phyloP scores from a whole-genome alignment of 2,888 invertebrate genomes.

The Thereva unica region DNA sequence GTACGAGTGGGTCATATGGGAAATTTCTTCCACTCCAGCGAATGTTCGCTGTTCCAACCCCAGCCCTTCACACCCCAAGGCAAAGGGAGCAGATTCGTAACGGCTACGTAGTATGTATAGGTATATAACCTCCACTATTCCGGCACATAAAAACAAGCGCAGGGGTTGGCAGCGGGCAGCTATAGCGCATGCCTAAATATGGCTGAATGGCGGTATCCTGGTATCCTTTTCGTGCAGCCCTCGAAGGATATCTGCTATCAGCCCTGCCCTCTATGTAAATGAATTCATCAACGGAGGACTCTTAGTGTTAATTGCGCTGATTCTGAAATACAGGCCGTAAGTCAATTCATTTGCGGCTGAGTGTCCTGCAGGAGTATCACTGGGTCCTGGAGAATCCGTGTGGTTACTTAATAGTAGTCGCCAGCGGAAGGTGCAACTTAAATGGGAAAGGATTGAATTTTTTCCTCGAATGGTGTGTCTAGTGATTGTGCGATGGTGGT shows the following conservation, averaged over 20 bases:
- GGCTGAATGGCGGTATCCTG: conserved; percentile 33
- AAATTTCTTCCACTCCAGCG: neutral
- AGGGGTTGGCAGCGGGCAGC: neutral
- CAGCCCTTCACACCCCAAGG: conserved; percentile 3
- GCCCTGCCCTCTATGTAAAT: conserved; percentile 37
- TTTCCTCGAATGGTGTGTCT: conserved; percentile 16
- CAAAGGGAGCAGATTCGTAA: neutral
- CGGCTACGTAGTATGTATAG: conserved; percentile 5
- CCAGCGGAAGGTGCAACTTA: conserved; percentile 12
- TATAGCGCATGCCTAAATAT: conserved; percentile 33
- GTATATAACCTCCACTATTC: neutral
- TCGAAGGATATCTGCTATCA: neutral
- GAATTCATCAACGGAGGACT: conserved; percentile 40
- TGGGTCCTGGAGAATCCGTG: conserved; percentile 11
- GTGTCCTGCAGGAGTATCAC: conserved; percentile 29
- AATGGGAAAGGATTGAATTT: conserved; percentile 28
- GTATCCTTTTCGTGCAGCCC: conserved; percentile 2
- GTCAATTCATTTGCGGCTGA: conserved; percentile 40
- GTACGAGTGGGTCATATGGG: conserved; percentile 24
- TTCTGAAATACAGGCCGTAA: conserved; percentile 40
- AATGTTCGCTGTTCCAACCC: neutral
- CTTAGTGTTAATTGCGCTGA: conserved; percentile 42
- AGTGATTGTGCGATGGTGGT: neutral
- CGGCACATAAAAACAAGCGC: conserved; percentile 1
- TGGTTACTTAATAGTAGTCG: conserved; percentile 8